Evolutionary conservation across 2,888 invertebrate species (phyloP), one percentile per base, ranked within the genome.

Genomic region (Drosophila kuntzei): DNA sequence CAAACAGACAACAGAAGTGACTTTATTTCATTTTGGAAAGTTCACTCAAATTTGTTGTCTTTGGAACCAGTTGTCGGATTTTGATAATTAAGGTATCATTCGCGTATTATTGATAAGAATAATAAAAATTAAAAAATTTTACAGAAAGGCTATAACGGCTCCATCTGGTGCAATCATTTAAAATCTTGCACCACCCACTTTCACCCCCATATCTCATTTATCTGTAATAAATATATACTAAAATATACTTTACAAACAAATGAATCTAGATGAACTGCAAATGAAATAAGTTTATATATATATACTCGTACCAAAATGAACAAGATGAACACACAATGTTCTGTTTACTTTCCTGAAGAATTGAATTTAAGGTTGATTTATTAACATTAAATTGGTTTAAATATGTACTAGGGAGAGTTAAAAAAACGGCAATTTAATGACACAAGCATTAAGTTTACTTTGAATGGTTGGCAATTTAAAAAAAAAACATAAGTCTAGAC

Each of bases 181-280:
- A n/a, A n/a, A n/a, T n/a, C n/a, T n/a, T n/a, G n/a, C n/a, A n/a
- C n/a, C n/a, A n/a, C n/a, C n/a, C n/a, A n/a, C n/a, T n/a, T n/a
- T n/a, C n/a, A n/a, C n/a, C n/a, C n/a, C n/a, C n/a, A n/a, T n/a
- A n/a, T n/a, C n/a, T n/a, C n/a, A n/a, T n/a, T n/a, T n/a, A n/a
- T n/a, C n/a, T n/a, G n/a, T n/a, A n/a, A n/a, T n/a, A n/a, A n/a
- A n/a, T n/a, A n/a, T n/a, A n/a, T n/a, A n/a, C n/a, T n/a, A n/a
- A n/a, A n/a, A n/a, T n/a, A 14, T 4, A 27, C 53, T n/a, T 37
- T n/a, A 36, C 34, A 41, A 54, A 46, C 44, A 65, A 34, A 49
- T 7, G 12, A 12, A 69, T 51, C 8, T 27, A 9, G 7, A 27
- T 1, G 8, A 1, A 1, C 11, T 11, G 11, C 3, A 32, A 32